Conservation (phyloP, 2,113 vertebrate species). For the Penelope pileata region DNA sequence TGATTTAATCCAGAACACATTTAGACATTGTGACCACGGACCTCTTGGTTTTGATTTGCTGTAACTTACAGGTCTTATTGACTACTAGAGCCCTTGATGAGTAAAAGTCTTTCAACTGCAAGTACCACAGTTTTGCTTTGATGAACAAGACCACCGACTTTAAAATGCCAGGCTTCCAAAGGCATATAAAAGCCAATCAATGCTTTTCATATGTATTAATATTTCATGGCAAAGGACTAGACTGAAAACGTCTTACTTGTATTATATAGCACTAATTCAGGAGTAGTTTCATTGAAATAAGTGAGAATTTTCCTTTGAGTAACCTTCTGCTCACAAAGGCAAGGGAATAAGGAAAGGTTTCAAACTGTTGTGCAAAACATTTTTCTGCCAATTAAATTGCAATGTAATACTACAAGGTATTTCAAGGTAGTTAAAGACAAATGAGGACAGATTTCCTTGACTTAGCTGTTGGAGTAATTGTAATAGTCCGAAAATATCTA, state of each 20-base stretch:
- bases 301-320: not conserved
- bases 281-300: not conserved
- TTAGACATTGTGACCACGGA: not conserved
- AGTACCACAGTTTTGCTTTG: not conserved
- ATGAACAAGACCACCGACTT: not conserved
- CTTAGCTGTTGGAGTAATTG: not conserved
- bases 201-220: not conserved
- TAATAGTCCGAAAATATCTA: not conserved
- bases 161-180: not conserved
- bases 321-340: not conserved
- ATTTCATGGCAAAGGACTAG: not conserved
- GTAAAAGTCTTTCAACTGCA: not conserved
- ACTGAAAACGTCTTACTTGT: not conserved
- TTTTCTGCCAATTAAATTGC: not conserved
- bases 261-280: not conserved
- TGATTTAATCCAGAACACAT: not conserved
- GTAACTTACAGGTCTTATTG: not conserved
- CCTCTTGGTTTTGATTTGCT: not conserved
- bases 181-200: not conserved
- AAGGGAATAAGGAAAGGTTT: not conserved
- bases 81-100: not conserved
- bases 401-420: not conserved
- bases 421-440: not conserved
- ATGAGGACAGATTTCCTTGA: not conserved
- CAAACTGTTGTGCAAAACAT: not conserved